Conservation (phyloP, 1,140 invertebrate genomes). For the Drosophila nebulosa region DNA sequence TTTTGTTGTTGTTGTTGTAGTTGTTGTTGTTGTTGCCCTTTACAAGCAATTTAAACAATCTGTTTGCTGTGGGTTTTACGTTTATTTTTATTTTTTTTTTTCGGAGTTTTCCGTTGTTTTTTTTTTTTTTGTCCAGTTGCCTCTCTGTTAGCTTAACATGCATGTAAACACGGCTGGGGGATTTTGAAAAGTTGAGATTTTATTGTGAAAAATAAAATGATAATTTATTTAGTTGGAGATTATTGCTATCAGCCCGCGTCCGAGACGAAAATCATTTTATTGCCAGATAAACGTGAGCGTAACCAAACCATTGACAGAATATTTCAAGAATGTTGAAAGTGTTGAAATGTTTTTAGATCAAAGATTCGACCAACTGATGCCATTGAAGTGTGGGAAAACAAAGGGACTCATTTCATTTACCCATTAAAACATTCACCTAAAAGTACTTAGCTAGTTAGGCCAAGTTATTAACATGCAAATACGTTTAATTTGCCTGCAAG, state of each 20-base stretch:
- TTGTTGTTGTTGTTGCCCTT: slow-evolving; percentile 28
- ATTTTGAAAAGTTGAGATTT: slow-evolving; percentile 20
- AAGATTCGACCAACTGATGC: too few species aligned
- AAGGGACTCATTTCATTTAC: too few species aligned
- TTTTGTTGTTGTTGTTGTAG: slow-evolving; percentile 23
- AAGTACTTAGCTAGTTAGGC: too few species aligned
- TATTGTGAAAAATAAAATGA: not conserved
- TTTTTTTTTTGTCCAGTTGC: slow-evolving; percentile 11
- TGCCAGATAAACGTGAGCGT: not conserved
- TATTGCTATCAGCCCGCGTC: slow-evolving; percentile 1
- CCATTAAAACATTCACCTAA: too few species aligned
- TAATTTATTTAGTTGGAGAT: slow-evolving; percentile 4
- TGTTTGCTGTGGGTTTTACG: slow-evolving; percentile 41
- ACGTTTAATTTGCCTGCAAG: too few species aligned
- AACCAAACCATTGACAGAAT: not conserved
- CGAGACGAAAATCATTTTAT: not conserved
- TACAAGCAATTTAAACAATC: slow-evolving; percentile 74
- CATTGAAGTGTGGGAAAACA: too few species aligned
- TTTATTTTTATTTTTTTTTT: slow-evolving; percentile 9
- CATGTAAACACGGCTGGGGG: slow-evolving; percentile 42
- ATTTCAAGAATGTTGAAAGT: too few species aligned
- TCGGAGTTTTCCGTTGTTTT: not conserved
- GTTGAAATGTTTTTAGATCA: too few species aligned
- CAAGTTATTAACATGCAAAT: too few species aligned
- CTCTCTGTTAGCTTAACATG: slow-evolving; percentile 41